phyloP scores from a whole-genome alignment of 2,888 invertebrate species.

The Hypolimnas misippus region DNA sequence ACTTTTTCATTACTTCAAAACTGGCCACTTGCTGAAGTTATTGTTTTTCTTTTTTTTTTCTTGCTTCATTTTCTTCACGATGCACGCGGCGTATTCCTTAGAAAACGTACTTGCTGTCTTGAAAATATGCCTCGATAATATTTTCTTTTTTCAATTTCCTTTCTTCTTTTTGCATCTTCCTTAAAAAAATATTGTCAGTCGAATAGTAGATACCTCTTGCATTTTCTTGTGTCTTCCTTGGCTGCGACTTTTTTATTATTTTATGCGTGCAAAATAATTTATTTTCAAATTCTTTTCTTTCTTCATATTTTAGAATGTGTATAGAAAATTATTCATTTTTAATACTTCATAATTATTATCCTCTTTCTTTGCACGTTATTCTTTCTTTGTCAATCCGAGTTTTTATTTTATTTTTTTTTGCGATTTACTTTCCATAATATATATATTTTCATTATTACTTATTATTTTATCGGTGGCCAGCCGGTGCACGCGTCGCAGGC shows the following conservation, averaged over 20 bases:
- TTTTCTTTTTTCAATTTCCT: not conserved
- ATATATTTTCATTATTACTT: not conserved
- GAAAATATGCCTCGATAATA: not conserved
- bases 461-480: not conserved
- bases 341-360: slow-evolving; percentile 1
- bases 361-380: not conserved
- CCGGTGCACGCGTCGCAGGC: not conserved
- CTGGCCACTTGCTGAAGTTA: too few relatives aligned
- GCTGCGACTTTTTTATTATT: not conserved
- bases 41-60: not conserved
- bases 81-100: not conserved
- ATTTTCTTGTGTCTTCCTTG: too few relatives aligned
- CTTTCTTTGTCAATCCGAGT: too few relatives aligned
- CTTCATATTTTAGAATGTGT: slow-evolving; percentile 1
- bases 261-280: not conserved
- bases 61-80: not conserved
- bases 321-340: not conserved
- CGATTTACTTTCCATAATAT: not conserved
- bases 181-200: not conserved
- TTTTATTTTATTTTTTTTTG: too few relatives aligned
- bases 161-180: not conserved
- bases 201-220: too few relatives aligned
- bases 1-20: too few relatives aligned
- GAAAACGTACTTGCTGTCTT: not conserved
- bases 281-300: not conserved